phyloP scores from a whole-genome alignment of 1,140 invertebrate genomes.

The Nymphalis io region DNA sequence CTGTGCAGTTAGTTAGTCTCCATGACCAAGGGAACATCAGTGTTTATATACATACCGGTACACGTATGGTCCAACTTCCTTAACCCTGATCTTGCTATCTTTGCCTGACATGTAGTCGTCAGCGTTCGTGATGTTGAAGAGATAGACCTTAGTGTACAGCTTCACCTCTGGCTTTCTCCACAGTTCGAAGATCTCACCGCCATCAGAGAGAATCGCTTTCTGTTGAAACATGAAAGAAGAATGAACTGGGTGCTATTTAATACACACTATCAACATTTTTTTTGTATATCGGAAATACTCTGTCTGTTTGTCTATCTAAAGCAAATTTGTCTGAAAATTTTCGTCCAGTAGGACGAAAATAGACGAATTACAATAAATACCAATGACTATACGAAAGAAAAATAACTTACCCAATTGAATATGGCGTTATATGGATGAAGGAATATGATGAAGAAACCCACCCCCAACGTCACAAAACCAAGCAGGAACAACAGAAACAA shows the following conservation, averaged over 20 bases:
- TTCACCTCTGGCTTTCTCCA: slow-evolving; percentile 93
- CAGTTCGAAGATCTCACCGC: slow-evolving; percentile 90
- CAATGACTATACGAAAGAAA: too few species aligned
- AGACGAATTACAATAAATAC: too few species aligned
- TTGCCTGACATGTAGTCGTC: slow-evolving; percentile 88
- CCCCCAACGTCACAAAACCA: slow-evolving; percentile 83
- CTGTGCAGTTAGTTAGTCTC: too few species aligned
- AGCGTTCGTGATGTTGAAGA: slow-evolving; percentile 94
- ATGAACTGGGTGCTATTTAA: slow-evolving; percentile 14
- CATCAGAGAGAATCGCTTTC: slow-evolving; percentile 87
- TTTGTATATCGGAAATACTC: too few species aligned
- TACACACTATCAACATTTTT: too few species aligned
- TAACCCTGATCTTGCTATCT: slow-evolving; percentile 86
- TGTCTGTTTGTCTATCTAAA: too few species aligned
- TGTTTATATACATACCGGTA: slow-evolving; percentile 89
- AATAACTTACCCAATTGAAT: slow-evolving; percentile 83
- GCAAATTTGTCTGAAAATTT: too few species aligned
- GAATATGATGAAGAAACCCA: slow-evolving; percentile 83
- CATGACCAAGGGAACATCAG: too few species aligned
- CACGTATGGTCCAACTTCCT: slow-evolving; percentile 94
- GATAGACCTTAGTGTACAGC: slow-evolving; percentile 90
- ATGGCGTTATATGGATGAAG: slow-evolving; percentile 87
- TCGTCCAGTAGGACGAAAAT: too few species aligned
- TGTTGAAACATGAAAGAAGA: slow-evolving; percentile 64
- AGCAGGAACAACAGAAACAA: slow-evolving; percentile 84